phyloP scores from a whole-genome alignment of 2,113 vertebrate species.

The Bufo bufo region DNA sequence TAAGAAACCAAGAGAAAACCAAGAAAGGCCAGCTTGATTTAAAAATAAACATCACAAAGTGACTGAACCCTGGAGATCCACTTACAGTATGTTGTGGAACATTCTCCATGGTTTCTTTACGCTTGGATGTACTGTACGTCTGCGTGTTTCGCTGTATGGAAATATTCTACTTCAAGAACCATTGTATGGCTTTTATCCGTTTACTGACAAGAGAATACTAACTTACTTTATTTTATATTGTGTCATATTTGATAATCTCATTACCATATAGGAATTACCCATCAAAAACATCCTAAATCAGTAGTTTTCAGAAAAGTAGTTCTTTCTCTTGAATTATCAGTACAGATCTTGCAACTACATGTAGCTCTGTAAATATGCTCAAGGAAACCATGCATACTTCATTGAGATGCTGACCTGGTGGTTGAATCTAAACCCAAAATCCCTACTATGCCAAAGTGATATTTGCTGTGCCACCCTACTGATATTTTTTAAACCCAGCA shows the following conservation, averaged over 20 bases:
- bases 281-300: too few species aligned
- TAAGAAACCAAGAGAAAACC: constrained; percentile 1
- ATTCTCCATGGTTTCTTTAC: neutral
- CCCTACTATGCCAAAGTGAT: neutral
- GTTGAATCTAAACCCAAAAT: neutral
- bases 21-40: neutral
- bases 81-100: neutral
- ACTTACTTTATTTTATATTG: neutral
- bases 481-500: too few species aligned
- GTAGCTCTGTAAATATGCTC: neutral
- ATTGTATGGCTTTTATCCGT: neutral
- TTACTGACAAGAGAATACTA: neutral
- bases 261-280: neutral
- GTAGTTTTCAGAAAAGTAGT: neutral
- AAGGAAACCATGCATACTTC: neutral
- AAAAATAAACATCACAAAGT: neutral
- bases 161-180: neutral
- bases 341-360: neutral
- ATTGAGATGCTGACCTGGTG: neutral
- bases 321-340: neutral
- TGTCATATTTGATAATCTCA: neutral
- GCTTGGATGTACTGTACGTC: neutral
- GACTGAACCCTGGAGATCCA: neutral
- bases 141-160: neutral
- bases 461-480: neutral